Percentiles rank a stretch among this genome's conserved stretches.
These are phyloP conservation scores for Piprites chloris DNA, from an alignment of 2,113 vertebrate genomes.

Conservation along the genomic window DNA sequence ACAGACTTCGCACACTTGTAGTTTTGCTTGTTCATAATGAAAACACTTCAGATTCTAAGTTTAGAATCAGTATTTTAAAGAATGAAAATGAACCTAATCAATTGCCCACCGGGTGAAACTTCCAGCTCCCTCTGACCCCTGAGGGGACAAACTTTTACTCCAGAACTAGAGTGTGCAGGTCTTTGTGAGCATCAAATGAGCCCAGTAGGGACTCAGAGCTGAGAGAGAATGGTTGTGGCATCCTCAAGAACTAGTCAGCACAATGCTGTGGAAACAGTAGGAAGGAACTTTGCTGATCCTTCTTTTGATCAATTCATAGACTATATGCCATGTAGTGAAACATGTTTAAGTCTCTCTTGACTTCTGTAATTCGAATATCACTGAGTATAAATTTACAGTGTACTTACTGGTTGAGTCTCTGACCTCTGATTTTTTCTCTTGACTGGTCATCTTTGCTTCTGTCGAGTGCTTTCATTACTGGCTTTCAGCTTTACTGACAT, in stretches of 20 bases:
- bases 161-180: neutral
- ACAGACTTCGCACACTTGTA: neutral
- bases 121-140: neutral
- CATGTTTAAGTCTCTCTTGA: neutral
- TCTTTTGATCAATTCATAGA: neutral
- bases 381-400: neutral
- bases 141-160: neutral
- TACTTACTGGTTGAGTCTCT: neutral
- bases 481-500: neutral
- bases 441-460: neutral
- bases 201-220: neutral
- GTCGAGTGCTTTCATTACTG: neutral
- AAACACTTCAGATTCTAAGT: neutral
- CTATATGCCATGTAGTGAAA: neutral
- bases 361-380: neutral
- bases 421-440: neutral
- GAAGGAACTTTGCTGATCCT: neutral
- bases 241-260: neutral
- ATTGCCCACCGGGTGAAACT: neutral
- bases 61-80: neutral
- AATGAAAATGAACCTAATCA: neutral
- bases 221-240: accelerated
- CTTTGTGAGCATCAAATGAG: neutral
- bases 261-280: neutral
- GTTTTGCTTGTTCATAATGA: neutral